These are phyloP conservation scores for Aproaerema taeniolella DNA, from an alignment of 2,888 invertebrate species.

Conservation along the genomic window DNA sequence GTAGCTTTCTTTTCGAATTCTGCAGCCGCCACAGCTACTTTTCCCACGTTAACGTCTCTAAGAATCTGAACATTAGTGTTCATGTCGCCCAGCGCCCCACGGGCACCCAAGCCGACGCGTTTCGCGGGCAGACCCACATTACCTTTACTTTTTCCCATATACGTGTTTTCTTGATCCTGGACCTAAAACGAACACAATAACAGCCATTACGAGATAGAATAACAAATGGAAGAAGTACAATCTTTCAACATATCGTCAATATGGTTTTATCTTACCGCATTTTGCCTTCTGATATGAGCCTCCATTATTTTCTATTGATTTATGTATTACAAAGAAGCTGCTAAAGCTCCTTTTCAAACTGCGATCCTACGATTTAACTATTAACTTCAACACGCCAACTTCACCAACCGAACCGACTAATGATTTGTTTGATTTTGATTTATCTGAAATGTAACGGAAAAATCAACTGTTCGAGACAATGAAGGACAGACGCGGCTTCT, in stretches of 20 bases:
- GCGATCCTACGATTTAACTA: not conserved
- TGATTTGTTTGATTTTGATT: conserved; percentile 1
- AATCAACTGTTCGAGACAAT: conserved; percentile 2
- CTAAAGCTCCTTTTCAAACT: not conserved
- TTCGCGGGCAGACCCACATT: conserved; percentile 41
- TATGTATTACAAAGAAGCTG: not conserved
- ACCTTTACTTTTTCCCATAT: conserved; percentile 44
- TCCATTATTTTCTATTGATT: conserved; percentile 51
- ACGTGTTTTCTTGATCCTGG: conserved; percentile 61
- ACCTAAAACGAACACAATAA: conserved; percentile 36
- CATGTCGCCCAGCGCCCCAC: conserved; percentile 63
- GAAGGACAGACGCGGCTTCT: not conserved
- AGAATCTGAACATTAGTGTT: conserved; percentile 56
- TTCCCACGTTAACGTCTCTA: conserved; percentile 43
- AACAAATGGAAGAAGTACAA: conserved; percentile 5
- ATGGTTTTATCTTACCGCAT: conserved; percentile 56
- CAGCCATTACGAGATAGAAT: conserved; percentile 3
- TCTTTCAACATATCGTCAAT: conserved; percentile 52
- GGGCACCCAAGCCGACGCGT: conserved; percentile 44
- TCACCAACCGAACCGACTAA: no score
- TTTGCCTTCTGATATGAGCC: conserved; percentile 45
- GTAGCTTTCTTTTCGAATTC: conserved; percentile 60
- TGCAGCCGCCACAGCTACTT: conserved; percentile 47
- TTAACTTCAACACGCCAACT: no score
- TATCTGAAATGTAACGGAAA: conserved; percentile 13